These are phyloP conservation scores for Trissolcus japonicus DNA, from an alignment of 2,888 invertebrate genomes.

Conservation along the genomic window DNA sequence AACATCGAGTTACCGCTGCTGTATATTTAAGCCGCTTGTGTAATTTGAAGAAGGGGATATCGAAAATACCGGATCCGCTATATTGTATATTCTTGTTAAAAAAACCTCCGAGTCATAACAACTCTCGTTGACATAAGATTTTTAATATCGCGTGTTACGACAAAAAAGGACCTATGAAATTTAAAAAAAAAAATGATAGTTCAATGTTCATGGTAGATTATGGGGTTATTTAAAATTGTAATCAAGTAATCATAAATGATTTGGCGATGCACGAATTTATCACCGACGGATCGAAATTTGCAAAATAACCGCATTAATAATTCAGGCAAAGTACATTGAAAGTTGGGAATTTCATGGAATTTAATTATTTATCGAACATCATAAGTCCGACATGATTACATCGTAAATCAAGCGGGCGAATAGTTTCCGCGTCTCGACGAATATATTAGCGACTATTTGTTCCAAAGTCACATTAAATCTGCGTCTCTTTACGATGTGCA, in stretches of 20 bases:
- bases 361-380: constrained; percentile 35
- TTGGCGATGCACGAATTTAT: too few relatives aligned
- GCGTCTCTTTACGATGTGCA: constrained; percentile 39
- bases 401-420: constrained; percentile 29
- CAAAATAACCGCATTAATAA: not conserved
- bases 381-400: constrained; percentile 29
- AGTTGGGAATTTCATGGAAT: constrained; percentile 4
- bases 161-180: too few relatives aligned
- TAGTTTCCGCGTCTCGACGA: constrained; percentile 38
- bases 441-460: constrained; percentile 52
- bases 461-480: constrained; percentile 46
- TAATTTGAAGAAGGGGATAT: constrained; percentile 29
- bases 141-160: too few relatives aligned
- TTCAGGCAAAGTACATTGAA: not conserved
- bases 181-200: too few relatives aligned
- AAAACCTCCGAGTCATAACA: not conserved
- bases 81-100: not conserved
- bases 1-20: constrained; percentile 34
- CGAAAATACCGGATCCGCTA: constrained; percentile 6
- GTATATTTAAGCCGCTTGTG: constrained; percentile 44
- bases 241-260: too few relatives aligned
- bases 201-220: too few relatives aligned
- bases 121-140: too few relatives aligned
- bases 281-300: not conserved
- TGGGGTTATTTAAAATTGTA: too few relatives aligned